phyloP scores from a whole-genome alignment of 2,888 invertebrate species.

The Mythimna impura region DNA sequence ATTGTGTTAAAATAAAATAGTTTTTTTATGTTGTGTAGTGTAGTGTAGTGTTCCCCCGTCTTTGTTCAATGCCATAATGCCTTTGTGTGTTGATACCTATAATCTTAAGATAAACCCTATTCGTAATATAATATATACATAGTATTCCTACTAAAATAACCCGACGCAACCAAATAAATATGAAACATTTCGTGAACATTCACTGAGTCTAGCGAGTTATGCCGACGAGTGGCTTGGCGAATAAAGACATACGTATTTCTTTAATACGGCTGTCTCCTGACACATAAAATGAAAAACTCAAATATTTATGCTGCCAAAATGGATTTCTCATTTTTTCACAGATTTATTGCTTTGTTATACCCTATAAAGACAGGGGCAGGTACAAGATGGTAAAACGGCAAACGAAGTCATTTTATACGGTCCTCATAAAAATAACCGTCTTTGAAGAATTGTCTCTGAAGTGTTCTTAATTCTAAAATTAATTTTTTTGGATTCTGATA shows the following conservation, averaged over 20 bases:
- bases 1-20: constrained; percentile 8
- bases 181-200: not conserved
- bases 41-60: not conserved
- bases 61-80: constrained; percentile 6
- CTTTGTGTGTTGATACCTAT: not conserved
- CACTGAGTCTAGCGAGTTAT: constrained; percentile 5
- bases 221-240: not conserved
- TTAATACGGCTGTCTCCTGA: not conserved
- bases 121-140: not conserved
- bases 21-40: constrained; percentile 8
- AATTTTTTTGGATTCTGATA: constrained; percentile 3
- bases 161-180: not conserved
- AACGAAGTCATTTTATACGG: not conserved
- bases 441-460: not conserved
- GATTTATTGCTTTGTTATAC: not conserved
- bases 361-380: not conserved
- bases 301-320: constrained; percentile 10
- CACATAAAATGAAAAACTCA: not conserved
- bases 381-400: not conserved
- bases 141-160: not conserved
- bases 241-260: constrained; percentile 9
- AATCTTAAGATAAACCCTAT: not conserved
- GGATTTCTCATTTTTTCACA: constrained; percentile 11
- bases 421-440: not conserved
- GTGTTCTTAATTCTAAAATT: not conserved